These are phyloP conservation scores for Cactoblastis cactorum DNA, from an alignment of 2,888 invertebrate genomes.

Conservation along the genomic window DNA sequence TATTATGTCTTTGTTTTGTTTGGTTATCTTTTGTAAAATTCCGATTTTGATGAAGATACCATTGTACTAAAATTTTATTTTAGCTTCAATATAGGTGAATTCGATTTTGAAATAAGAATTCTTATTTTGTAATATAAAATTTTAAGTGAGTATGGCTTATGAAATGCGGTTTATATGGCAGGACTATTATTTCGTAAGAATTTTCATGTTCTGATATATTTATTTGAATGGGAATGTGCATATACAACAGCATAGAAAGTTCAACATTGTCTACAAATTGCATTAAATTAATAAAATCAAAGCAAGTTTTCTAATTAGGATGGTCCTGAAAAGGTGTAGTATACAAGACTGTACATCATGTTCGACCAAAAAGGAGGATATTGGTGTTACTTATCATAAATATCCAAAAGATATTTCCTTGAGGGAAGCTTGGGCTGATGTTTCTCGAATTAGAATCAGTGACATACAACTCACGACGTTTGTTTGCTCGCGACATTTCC, in stretches of 20 bases:
- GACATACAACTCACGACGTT: constrained; percentile 78
- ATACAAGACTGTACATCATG: constrained; percentile 81
- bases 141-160: not conserved
- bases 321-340: constrained; percentile 82
- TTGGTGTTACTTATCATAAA: constrained; percentile 87
- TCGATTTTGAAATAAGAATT: not conserved
- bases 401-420: constrained; percentile 83
- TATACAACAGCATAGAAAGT: not conserved
- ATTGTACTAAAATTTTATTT: not conserved
- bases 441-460: constrained; percentile 77
- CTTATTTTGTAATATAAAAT: not conserved
- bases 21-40: not conserved
- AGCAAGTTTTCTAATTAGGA: constrained; percentile 42
- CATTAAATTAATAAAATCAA: not conserved
- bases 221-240: too few species aligned
- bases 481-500: constrained; percentile 88
- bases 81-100: not conserved
- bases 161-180: too few species aligned
- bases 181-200: too few species aligned
- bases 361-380: constrained; percentile 80
- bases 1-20: not conserved
- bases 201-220: too few species aligned
- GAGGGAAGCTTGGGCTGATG: constrained; percentile 82
- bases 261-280: not conserved
- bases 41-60: not conserved